Evolutionary conservation across 2,797 vertebrate genomes (phyloP).

Genomic region (Pseudomugil tenellus): DNA sequence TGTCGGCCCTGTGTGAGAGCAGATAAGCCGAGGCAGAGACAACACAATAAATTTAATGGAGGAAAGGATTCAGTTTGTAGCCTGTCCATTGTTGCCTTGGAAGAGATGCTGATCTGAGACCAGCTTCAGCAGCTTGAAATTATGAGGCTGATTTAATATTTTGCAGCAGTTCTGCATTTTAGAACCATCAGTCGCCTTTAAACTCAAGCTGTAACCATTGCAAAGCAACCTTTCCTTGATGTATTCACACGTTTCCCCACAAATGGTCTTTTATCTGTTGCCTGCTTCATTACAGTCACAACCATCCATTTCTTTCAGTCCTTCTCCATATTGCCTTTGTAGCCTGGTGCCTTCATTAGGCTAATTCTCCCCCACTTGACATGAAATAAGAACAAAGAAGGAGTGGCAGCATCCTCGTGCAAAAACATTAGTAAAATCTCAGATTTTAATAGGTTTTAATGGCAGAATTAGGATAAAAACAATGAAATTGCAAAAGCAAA

Average conservation of each 20-base stretch:
- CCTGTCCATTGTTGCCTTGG: constrained; percentile 51
- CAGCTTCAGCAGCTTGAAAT: constrained; percentile 31
- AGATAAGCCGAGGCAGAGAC: constrained; percentile 64
- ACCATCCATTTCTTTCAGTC: constrained; percentile 24
- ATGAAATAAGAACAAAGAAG: constrained; percentile 73
- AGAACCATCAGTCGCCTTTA: constrained; percentile 26
- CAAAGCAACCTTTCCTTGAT: constrained; percentile 22
- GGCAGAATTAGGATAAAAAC: constrained; percentile 52
- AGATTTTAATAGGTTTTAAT: constrained; percentile 31
- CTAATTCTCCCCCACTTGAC: constrained; percentile 57
- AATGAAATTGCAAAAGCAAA: constrained; percentile 62
- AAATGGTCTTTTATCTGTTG: constrained; percentile 45
- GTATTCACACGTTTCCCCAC: constrained; percentile 18
- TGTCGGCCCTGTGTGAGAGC: constrained; percentile 61
- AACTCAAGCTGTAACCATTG: constrained; percentile 29
- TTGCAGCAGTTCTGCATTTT: constrained; percentile 20
- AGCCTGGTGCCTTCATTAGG: constrained; percentile 59
- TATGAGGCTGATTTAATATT: constrained; percentile 33
- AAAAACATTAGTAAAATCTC: constrained; percentile 26
- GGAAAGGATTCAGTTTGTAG: constrained; percentile 49
- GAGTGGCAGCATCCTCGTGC: constrained; percentile 22
- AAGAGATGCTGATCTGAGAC: constrained; percentile 39
- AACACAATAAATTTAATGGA: constrained; percentile 65
- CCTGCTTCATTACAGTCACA: constrained; percentile 46
- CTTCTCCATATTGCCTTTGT: constrained; percentile 64